Percentiles rank a stretch among this genome's conserved stretches.
These are phyloP conservation scores for Anadara kagoshimensis DNA, from an alignment of 1,140 invertebrate species.

Conservation along the genomic window DNA sequence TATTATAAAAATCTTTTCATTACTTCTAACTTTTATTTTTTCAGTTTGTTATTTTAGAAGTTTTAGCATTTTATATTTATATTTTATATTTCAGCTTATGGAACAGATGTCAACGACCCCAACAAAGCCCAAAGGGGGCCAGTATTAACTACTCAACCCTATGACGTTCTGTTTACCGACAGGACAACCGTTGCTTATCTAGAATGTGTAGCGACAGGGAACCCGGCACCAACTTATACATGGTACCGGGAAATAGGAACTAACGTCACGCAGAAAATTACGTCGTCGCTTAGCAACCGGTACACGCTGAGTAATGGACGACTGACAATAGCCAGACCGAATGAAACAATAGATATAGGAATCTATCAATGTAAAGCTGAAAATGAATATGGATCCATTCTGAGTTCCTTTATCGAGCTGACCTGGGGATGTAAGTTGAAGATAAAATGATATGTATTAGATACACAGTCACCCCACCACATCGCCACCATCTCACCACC, in stretches of 20 bases:
- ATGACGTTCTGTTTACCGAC: conserved; percentile 21
- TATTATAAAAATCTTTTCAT: no score
- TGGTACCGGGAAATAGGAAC: conserved; percentile 77
- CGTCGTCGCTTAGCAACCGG: conserved; percentile 75
- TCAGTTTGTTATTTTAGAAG: background rate
- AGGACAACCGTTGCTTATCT: conserved; percentile 15
- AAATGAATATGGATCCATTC: conserved; percentile 91
- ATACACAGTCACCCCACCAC: no score
- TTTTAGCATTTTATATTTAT: background rate
- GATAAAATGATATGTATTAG: no score
- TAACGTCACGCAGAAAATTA: conserved; percentile 57
- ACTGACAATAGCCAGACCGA: conserved; percentile 84
- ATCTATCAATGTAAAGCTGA: conserved; percentile 93
- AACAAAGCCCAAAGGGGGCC: conserved; percentile 40
- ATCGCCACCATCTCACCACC: no score
- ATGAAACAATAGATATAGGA: conserved; percentile 81
- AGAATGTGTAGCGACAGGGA: conserved; percentile 89
- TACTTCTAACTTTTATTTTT: no score
- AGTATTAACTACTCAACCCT: conserved; percentile 25
- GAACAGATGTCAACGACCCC: conserved; percentile 35
- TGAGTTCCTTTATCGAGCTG: conserved; percentile 89
- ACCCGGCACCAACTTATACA: conserved; percentile 92
- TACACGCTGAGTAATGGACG: conserved; percentile 93
- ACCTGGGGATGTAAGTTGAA: conserved; percentile 84
- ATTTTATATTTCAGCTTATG: conserved; percentile 44